A percentile compares a stretch with the other conserved stretches of the same genome.
Conservation (phyloP, 2,797 vertebrate species). For the Hephaestus fuliginosus region DNA sequence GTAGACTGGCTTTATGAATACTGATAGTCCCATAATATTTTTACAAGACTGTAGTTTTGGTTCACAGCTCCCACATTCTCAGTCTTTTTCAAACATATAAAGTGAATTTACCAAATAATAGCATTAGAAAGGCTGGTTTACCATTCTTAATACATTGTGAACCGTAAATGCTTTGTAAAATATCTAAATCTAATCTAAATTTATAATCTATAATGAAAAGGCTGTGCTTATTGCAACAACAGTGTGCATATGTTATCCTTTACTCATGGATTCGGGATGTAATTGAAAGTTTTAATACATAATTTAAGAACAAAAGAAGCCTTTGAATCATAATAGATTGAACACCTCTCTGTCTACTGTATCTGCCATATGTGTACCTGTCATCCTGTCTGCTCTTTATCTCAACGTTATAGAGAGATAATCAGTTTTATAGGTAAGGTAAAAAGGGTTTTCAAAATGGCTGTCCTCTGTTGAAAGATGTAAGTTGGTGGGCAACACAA, state of each 20-base stretch:
- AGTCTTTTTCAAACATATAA: not conserved
- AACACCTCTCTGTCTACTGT: not conserved
- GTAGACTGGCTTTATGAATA: constrained; percentile 11
- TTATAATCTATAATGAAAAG: not conserved
- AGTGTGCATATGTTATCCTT: not conserved
- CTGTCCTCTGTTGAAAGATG: constrained; percentile 6
- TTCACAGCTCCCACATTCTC: constrained; percentile 2
- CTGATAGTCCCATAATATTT: not conserved
- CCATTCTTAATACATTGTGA: not conserved
- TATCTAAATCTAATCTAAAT: too few species aligned
- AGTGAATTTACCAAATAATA: not conserved
- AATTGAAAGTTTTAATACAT: not conserved
- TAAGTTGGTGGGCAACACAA: constrained; percentile 1
- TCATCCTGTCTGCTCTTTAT: not conserved
- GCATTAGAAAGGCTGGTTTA: not conserved
- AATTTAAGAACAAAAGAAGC: not conserved
- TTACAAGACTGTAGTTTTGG: not conserved
- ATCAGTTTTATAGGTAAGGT: not conserved
- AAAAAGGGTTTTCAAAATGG: not conserved
- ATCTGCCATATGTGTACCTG: not conserved
- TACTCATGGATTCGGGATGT: not conserved
- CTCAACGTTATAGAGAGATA: not conserved
- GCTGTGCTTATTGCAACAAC: not conserved
- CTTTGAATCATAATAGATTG: not conserved
- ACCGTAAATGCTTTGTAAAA: constrained; percentile 3